Conservation (phyloP, 1,140 invertebrate genomes). For the Saccostrea echinata region DNA sequence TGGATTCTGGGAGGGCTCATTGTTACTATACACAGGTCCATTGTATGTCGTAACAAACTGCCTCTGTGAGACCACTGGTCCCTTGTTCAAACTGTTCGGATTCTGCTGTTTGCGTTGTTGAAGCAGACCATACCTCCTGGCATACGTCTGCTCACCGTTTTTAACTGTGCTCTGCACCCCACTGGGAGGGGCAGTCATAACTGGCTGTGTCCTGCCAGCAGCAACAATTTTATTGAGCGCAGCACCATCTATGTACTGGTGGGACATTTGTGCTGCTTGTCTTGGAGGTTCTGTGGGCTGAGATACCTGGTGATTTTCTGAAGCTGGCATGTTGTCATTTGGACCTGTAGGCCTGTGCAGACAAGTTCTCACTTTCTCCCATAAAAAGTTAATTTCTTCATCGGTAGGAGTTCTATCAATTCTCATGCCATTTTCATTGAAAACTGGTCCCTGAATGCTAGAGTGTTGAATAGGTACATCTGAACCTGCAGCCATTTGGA, state of each 20-base stretch:
- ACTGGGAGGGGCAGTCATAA: not conserved
- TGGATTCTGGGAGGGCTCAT: slow-evolving; percentile 49
- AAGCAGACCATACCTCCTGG: slow-evolving; percentile 66
- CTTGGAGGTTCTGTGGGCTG: slow-evolving; percentile 39
- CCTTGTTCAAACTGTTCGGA: slow-evolving; percentile 57
- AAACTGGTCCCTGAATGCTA: slow-evolving; percentile 57
- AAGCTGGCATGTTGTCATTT: slow-evolving; percentile 33
- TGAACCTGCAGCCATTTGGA: slow-evolving; percentile 39
- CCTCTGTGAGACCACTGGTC: slow-evolving; percentile 7
- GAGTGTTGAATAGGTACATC: slow-evolving; percentile 48
- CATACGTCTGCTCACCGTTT: slow-evolving; percentile 55
- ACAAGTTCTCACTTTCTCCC: slow-evolving; percentile 77
- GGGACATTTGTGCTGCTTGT: slow-evolving; percentile 66
- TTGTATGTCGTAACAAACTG: slow-evolving; percentile 51
- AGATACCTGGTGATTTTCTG: slow-evolving; percentile 31
- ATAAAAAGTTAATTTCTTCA: slow-evolving; percentile 78
- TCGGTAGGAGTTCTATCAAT: slow-evolving; percentile 78
- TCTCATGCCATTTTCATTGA: slow-evolving; percentile 71
- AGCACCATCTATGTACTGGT: slow-evolving; percentile 73
- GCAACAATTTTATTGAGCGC: slow-evolving; percentile 65
- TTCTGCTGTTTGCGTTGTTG: slow-evolving; percentile 67
- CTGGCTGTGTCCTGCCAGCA: slow-evolving; percentile 25
- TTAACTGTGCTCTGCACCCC: slow-evolving; percentile 44
- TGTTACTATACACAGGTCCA: slow-evolving; percentile 52
- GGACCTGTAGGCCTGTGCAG: slow-evolving; percentile 64